Conservation (phyloP, 2,113 vertebrate species). For the Arenaria interpres region DNA sequence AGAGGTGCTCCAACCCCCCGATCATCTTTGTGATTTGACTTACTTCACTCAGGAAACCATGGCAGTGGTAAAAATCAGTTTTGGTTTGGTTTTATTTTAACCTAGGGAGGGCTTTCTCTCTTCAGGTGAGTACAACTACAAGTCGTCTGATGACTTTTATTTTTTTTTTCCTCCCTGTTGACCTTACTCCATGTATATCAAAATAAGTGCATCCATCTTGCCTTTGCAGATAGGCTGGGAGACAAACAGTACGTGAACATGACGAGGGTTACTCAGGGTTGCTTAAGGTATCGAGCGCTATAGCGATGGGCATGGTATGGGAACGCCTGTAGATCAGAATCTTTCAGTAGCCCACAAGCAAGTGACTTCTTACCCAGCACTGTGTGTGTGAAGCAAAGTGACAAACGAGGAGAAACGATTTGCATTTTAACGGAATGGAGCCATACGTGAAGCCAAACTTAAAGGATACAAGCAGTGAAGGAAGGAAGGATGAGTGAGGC, state of each 20-base stretch:
- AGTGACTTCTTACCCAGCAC: background rate
- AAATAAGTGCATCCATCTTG: background rate
- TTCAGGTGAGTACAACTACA: background rate
- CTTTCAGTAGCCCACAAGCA: background rate
- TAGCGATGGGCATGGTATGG: background rate
- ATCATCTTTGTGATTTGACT: too few relatives aligned
- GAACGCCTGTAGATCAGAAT: background rate
- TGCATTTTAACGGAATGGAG: background rate
- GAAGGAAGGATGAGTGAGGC: background rate
- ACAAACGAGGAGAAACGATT: background rate
- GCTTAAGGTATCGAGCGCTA: background rate
- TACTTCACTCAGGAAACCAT: too few relatives aligned
- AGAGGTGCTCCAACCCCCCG: too few relatives aligned
- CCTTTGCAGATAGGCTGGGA: background rate
- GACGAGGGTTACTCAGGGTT: background rate
- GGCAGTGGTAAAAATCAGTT: background rate
- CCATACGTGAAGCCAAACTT: background rate
- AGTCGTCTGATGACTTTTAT: background rate
- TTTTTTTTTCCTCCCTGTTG: background rate
- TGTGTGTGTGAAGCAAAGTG: background rate
- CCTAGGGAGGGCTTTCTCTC: background rate
- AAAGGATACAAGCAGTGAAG: background rate
- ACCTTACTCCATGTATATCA: background rate
- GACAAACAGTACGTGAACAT: fast-evolving
- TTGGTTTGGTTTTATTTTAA: background rate